Percentiles rank a stretch among this genome's conserved stretches.
These are phyloP conservation scores for Apostichopus japonicus DNA, from an alignment of 35 echinoderm and acorn worm genomes.

Conservation along the genomic window DNA sequence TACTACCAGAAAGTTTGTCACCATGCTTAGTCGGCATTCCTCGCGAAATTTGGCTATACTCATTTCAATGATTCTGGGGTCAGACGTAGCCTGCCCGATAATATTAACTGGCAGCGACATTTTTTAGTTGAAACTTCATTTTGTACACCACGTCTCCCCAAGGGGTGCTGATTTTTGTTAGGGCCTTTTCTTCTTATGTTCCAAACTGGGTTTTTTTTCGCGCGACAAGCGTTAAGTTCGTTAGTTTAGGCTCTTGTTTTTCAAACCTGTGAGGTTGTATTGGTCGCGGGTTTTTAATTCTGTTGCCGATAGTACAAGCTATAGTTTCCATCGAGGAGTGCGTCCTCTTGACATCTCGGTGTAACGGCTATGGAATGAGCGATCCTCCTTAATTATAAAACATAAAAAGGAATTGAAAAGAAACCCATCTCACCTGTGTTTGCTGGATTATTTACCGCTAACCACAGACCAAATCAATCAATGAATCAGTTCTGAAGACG, in stretches of 20 bases:
- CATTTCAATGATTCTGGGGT: constrained; percentile 11
- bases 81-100: constrained; percentile 36
- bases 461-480: background rate
- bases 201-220: background rate
- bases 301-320: background rate
- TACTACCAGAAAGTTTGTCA: constrained; percentile 10
- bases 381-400: background rate
- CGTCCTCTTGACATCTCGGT: background rate
- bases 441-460: too few species aligned
- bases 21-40: constrained; percentile 31
- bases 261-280: background rate
- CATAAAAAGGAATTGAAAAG: background rate
- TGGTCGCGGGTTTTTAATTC: background rate
- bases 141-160: constrained; percentile 32
- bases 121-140: constrained; percentile 1
- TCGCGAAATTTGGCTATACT: background rate
- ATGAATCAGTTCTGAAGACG: background rate
- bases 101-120: constrained; percentile 23
- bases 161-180: constrained; percentile 31
- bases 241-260: constrained; percentile 9
- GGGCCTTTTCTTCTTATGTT: constrained; percentile 14
- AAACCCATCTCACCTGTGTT: too few species aligned
- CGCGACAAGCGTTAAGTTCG: constrained; percentile 31
- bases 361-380: background rate
- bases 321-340: background rate